Evolutionary conservation across 2,113 vertebrate genomes (phyloP).

Genomic region (Oriolus oriolus): DNA sequence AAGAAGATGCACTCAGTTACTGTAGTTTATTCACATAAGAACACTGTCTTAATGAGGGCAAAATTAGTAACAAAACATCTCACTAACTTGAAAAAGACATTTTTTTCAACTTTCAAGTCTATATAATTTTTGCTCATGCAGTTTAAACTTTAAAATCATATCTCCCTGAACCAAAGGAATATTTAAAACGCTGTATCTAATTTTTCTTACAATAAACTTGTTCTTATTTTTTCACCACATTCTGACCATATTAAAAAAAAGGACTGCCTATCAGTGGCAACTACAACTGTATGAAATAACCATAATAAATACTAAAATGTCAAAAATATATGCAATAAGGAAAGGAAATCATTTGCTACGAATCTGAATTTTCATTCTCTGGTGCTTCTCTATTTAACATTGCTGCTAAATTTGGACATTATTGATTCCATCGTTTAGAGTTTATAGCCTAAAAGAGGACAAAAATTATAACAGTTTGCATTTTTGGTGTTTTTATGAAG

Average conservation of each 20-base stretch:
- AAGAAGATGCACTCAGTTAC: background rate
- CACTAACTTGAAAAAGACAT: background rate
- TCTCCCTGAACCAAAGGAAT: background rate
- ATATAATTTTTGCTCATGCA: background rate
- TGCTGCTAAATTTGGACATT: background rate
- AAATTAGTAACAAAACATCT: background rate
- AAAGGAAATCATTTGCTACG: background rate
- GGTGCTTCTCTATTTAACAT: background rate
- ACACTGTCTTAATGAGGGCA: background rate
- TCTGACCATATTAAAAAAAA: background rate
- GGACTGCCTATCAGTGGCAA: background rate
- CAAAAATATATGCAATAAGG: background rate
- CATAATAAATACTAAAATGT: background rate
- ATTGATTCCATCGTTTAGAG: background rate
- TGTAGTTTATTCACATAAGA: background rate
- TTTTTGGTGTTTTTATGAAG: background rate
- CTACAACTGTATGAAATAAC: accelerated
- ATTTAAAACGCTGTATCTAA: background rate
- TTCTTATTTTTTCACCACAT: background rate
- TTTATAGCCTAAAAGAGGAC: background rate
- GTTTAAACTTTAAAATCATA: background rate
- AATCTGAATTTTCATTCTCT: background rate
- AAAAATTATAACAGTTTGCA: background rate
- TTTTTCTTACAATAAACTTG: background rate
- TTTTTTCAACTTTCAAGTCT: background rate